phyloP scores from a whole-genome alignment of 1,140 invertebrate genomes.

The Palaemon carinicauda region DNA sequence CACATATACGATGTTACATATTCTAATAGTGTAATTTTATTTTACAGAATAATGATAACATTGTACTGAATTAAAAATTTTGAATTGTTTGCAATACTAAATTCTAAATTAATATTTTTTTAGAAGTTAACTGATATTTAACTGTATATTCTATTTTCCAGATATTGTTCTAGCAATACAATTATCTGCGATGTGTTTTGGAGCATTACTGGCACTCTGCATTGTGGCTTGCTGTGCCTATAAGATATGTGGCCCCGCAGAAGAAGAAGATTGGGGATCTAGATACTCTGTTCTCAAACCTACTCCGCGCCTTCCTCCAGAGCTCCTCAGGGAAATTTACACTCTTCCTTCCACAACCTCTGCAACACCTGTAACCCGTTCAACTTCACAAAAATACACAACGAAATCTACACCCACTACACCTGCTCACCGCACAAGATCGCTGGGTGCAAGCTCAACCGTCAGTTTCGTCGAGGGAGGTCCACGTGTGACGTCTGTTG shows the following conservation, averaged over 20 bases:
- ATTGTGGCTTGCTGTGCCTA: constrained; percentile 45
- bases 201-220: constrained; percentile 33
- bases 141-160: neutral
- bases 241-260: constrained; percentile 41
- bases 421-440: neutral
- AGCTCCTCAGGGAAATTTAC: constrained; percentile 41
- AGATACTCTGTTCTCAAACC: constrained; percentile 38
- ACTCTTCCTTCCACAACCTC: constrained; percentile 17
- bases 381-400: neutral
- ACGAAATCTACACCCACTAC: neutral
- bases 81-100: too few species aligned
- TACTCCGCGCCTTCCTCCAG: constrained; percentile 19
- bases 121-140: too few species aligned
- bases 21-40: too few species aligned
- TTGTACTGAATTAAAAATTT: too few species aligned
- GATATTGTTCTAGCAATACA: constrained; percentile 43
- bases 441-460: neutral
- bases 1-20: too few species aligned
- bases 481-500: constrained; percentile 17
- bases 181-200: constrained; percentile 42
- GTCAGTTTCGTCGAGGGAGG: constrained; percentile 1
- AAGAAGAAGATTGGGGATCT: constrained; percentile 38
- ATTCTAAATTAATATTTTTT: too few species aligned
- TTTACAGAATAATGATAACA: too few species aligned
- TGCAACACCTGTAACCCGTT: neutral